Evolutionary conservation across 1,140 invertebrate species (phyloP).

Genomic region (Bombus sibiricus): DNA sequence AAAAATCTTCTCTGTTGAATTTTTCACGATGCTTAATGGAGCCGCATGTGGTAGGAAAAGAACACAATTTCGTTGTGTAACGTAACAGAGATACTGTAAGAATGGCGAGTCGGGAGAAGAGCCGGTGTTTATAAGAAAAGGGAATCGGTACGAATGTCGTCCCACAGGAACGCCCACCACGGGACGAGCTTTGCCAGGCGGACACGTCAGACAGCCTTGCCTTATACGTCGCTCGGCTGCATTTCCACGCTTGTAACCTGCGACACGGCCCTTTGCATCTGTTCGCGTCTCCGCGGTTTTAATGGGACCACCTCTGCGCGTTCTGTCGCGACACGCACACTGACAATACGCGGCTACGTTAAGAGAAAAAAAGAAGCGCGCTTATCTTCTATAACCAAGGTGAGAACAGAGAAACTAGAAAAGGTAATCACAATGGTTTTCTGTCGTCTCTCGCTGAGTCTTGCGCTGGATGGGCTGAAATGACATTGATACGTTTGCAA

Average conservation of each 20-base stretch:
- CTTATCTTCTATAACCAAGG: neutral
- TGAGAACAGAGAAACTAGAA: neutral
- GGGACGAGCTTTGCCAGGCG: neutral
- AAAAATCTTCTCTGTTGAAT: neutral
- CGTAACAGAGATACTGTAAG: neutral
- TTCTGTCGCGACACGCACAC: constrained; percentile 45
- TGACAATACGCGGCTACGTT: neutral
- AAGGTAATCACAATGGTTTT: neutral
- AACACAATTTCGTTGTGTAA: neutral
- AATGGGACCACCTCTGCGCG: constrained; percentile 61
- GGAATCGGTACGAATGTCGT: constrained; percentile 45
- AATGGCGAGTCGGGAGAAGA: too few relatives aligned
- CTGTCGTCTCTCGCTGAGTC: neutral
- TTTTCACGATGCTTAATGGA: neutral
- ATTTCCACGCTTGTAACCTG: constrained; percentile 60
- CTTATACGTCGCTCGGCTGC: constrained; percentile 40
- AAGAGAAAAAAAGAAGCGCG: neutral
- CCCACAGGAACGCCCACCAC: constrained; percentile 43
- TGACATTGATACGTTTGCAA: neutral
- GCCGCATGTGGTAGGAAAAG: neutral
- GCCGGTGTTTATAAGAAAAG: constrained; percentile 37
- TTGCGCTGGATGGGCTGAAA: too few relatives aligned
- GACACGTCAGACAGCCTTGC: constrained; percentile 46
- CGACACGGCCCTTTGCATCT: constrained; percentile 49
- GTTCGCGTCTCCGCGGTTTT: constrained; percentile 47